Evolutionary conservation across 2,888 invertebrate genomes (phyloP), one percentile per base, ranked within the genome.

Genomic region (Yponomeuta plumbellus): DNA sequence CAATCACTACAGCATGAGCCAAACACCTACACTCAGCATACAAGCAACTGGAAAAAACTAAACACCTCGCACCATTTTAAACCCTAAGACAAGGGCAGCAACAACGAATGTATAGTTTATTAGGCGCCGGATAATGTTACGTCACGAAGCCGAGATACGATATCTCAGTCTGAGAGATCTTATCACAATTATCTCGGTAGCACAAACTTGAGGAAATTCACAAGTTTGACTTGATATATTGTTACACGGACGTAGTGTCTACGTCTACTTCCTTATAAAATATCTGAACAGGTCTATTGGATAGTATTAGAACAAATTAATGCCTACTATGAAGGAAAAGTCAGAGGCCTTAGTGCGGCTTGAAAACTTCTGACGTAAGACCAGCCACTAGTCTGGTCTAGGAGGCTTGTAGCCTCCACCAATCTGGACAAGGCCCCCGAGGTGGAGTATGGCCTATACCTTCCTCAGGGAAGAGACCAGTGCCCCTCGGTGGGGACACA

Each of bases 171-270:
- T 52, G 44, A 52, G 17, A 52, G 44, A 52, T 52, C 44, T 52
- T 52, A 52, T 52, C 44, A 52, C 44, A 52, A 52, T 52, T 52
- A 52, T 52, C 44, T 52, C 44, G 13, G 44, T 52, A 52, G 44
- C 44, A 17, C 44, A 52, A 52, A 52, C 17, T 52, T 17, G 44
- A 52, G 44, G 44, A 52, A 52, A 52, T 52, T 52, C 44, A 6
- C 44, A 52, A 17, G 44, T 52, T 52, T 52, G 44, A 52, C 44
- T 52, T 52, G 44, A 52, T 52, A 52, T 52, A 52, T 6, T 52
- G 44, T 52, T 17, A 52, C 44, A 13, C 4, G 17, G 44, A 13
- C 44, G 44, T 17, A 52, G 44, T 44, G 13, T 1, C 17, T 52
- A 17, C 44, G 44, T 17, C 17, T 52, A 52, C 44, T 52, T 52